phyloP scores from a whole-genome alignment of 2,113 vertebrate genomes.

The Grammomys dolichurus region DNA sequence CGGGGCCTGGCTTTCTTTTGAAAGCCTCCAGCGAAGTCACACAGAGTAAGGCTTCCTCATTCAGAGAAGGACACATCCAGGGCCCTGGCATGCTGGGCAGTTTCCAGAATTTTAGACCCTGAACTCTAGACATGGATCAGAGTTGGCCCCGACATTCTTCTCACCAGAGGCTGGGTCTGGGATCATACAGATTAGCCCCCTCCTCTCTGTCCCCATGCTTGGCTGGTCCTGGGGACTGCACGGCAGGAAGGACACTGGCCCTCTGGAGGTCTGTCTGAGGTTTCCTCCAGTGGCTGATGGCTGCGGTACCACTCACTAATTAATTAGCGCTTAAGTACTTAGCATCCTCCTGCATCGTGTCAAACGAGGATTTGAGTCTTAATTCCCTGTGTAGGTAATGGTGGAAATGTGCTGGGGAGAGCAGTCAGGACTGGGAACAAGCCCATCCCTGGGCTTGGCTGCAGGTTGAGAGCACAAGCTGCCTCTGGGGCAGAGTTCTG shows the following conservation, averaged over 20 bases:
- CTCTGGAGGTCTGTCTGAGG: slow-evolving; percentile 71
- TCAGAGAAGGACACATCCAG: not conserved
- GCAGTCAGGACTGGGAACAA: not conserved
- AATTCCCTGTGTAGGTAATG: slow-evolving; percentile 82
- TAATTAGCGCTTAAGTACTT: slow-evolving; percentile 85
- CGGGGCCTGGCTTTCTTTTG: not conserved
- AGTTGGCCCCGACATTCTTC: not conserved
- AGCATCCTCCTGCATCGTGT: slow-evolving; percentile 82
- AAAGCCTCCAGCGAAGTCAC: not conserved
- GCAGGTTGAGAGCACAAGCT: not conserved
- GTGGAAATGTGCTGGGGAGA: slow-evolving; percentile 39
- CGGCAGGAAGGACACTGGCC: not conserved
- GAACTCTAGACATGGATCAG: not conserved
- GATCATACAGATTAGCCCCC: not conserved
- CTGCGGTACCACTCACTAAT: slow-evolving; percentile 78
- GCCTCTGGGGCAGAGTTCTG: not conserved
- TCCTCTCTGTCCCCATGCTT: not conserved
- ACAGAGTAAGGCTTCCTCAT: not conserved
- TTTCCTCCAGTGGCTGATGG: slow-evolving; percentile 75
- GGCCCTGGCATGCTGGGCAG: not conserved
- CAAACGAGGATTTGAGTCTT: slow-evolving; percentile 84
- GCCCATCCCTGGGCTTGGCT: not conserved
- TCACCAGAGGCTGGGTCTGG: not conserved
- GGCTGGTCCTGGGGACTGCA: not conserved
- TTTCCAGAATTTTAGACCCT: not conserved